Evolutionary conservation across 2,113 vertebrate genomes (phyloP).

Genomic region (Syngnathoides biaculeatus): DNA sequence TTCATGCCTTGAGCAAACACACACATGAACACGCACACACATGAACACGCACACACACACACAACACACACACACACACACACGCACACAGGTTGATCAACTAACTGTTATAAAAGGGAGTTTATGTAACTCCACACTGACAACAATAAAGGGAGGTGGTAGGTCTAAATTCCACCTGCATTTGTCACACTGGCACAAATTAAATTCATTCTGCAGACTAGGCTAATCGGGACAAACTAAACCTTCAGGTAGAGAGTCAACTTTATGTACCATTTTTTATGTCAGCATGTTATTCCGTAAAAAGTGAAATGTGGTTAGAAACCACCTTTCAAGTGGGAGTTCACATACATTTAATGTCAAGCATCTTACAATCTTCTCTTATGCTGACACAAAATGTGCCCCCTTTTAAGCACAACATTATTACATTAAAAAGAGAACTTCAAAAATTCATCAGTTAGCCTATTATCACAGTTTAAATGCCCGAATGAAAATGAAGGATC

Average conservation of each 20-base stretch:
- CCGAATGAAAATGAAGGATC: background rate
- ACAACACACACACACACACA: too few relatives aligned
- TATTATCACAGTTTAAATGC: background rate
- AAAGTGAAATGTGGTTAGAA: too few relatives aligned
- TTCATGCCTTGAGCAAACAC: conserved; percentile 20
- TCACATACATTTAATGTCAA: background rate
- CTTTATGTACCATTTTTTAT: background rate
- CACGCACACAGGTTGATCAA: conserved; percentile 11
- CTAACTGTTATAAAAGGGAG: conserved; percentile 4
- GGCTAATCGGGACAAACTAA: background rate
- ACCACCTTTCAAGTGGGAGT: background rate
- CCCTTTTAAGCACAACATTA: background rate
- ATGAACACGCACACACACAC: too few relatives aligned
- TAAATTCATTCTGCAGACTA: background rate
- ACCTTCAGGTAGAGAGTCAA: background rate
- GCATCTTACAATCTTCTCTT: background rate
- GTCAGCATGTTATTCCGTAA: background rate
- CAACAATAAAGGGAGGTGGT: conserved; percentile 18
- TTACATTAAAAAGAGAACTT: background rate
- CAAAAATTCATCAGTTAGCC: background rate
- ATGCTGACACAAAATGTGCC: background rate
- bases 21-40: background rate
- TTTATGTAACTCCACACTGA: conserved; percentile 20
- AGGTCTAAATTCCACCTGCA: conserved; percentile 1
- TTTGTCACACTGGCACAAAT: background rate